These are phyloP conservation scores for Heliconius congener DNA, from an alignment of 1,140 invertebrate species.

Conservation along the genomic window DNA sequence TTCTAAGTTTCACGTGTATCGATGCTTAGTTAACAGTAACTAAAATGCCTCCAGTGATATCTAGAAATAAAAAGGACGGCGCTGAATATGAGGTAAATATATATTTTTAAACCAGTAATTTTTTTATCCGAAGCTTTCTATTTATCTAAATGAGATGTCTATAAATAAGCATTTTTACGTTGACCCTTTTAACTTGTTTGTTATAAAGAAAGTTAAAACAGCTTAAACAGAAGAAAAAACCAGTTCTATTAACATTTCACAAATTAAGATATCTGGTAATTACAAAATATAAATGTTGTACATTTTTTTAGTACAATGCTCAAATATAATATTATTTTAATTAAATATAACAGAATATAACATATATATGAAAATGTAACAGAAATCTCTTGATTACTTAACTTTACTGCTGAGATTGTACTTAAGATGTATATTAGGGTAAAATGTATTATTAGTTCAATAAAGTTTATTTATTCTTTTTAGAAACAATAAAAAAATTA, in stretches of 20 bases:
- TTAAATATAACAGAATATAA: background rate
- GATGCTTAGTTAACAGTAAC: conserved; percentile 8
- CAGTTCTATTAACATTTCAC: conserved; percentile 4
- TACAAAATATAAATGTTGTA: background rate
- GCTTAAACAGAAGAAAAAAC: conserved; percentile 8
- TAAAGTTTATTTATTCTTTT: no score
- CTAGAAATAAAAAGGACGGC: conserved; percentile 70
- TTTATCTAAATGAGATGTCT: conserved; percentile 29
- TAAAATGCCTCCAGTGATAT: conserved; percentile 74
- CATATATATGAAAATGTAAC: no score
- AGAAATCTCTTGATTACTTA: no score
- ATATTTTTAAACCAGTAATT: conserved; percentile 34
- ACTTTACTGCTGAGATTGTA: no score
- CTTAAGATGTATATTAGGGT: background rate
- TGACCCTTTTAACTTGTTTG: conserved; percentile 16
- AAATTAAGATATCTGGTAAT: background rate
- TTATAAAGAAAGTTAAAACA: conserved; percentile 13
- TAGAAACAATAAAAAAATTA: no score
- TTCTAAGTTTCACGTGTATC: background rate
- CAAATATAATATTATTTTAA: background rate
- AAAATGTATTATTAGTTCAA: background rate
- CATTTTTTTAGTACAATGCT: background rate
- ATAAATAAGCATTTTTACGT: conserved; percentile 4
- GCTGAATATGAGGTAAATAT: conserved; percentile 77
- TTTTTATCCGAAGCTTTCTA: conserved; percentile 35